These are phyloP conservation scores for Sclerurus mexicanus DNA, from an alignment of 2,113 vertebrate species.

Conservation along the genomic window DNA sequence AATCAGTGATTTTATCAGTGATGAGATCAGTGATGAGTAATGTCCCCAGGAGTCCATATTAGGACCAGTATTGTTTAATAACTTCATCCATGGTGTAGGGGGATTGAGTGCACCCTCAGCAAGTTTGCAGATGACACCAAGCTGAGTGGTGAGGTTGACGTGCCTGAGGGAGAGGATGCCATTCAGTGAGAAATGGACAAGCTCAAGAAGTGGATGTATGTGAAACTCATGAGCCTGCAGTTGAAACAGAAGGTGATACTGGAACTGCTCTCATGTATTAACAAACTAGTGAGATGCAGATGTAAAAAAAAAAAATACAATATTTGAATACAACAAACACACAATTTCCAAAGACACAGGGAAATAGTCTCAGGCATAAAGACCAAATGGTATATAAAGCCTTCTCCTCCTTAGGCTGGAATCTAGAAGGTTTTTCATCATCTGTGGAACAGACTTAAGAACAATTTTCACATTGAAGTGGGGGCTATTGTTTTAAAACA, in stretches of 20 bases:
- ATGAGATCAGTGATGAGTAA: too few species aligned
- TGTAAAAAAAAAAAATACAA: neutral
- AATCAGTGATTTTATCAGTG: neutral
- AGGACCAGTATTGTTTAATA: neutral
- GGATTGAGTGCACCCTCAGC: neutral
- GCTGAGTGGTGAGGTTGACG: neutral
- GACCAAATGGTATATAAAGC: neutral
- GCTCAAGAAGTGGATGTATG: neutral
- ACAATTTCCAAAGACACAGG: neutral
- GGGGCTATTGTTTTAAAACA: neutral
- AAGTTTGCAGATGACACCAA: neutral
- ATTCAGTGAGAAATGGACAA: neutral
- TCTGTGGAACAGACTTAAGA: neutral
- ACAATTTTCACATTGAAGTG: neutral
- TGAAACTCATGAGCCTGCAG: fast-evolving
- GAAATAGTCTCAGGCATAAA: neutral
- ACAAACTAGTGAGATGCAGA: neutral
- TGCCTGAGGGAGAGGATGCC: fast-evolving
- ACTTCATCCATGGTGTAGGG: neutral
- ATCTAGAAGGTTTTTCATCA: neutral
- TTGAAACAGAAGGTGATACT: neutral
- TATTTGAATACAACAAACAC: neutral
- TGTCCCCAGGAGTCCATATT: neutral
- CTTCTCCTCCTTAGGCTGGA: neutral
- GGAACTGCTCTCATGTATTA: neutral